Evolutionary conservation across 2,888 invertebrate species (phyloP).

Genomic region (Thymelicus lineola): DNA sequence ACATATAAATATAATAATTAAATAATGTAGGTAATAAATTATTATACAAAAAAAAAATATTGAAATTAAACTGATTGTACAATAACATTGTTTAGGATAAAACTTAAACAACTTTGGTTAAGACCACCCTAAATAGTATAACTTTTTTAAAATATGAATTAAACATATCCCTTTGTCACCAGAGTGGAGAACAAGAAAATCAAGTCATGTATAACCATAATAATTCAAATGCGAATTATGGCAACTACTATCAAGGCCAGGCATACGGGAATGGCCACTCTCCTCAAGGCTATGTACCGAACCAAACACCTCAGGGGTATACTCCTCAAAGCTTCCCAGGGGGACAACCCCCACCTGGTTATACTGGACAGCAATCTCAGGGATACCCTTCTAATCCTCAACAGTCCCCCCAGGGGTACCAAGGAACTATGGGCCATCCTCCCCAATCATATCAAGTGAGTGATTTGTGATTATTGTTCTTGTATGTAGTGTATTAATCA

Average conservation of each 20-base stretch:
- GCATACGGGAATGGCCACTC: slow-evolving; percentile 79
- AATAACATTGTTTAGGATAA: no score
- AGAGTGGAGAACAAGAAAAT: slow-evolving; percentile 81
- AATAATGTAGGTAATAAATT: no score
- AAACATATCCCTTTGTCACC: slow-evolving; percentile 42
- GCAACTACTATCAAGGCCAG: slow-evolving; percentile 79
- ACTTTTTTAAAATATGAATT: not conserved
- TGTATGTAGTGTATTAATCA: no score
- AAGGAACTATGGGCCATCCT: slow-evolving; percentile 74
- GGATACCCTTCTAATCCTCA: slow-evolving; percentile 75
- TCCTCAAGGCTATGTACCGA: slow-evolving; percentile 74
- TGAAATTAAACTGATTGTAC: no score
- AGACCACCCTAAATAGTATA: no score
- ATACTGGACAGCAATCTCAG: slow-evolving; percentile 68
- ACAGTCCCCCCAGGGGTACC: slow-evolving; percentile 74
- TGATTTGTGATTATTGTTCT: slow-evolving; percentile 1
- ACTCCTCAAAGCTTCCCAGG: slow-evolving; percentile 72
- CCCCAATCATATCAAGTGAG: slow-evolving; percentile 83
- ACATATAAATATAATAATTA: no score
- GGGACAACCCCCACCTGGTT: slow-evolving; percentile 63
- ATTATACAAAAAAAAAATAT: no score
- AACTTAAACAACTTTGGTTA: no score
- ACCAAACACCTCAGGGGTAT: slow-evolving; percentile 72
- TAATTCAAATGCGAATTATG: slow-evolving; percentile 72
- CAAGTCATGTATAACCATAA: slow-evolving; percentile 77